These are phyloP conservation scores for Xenops minutus DNA, from an alignment of 2,797 vertebrate genomes.

Conservation along the genomic window DNA sequence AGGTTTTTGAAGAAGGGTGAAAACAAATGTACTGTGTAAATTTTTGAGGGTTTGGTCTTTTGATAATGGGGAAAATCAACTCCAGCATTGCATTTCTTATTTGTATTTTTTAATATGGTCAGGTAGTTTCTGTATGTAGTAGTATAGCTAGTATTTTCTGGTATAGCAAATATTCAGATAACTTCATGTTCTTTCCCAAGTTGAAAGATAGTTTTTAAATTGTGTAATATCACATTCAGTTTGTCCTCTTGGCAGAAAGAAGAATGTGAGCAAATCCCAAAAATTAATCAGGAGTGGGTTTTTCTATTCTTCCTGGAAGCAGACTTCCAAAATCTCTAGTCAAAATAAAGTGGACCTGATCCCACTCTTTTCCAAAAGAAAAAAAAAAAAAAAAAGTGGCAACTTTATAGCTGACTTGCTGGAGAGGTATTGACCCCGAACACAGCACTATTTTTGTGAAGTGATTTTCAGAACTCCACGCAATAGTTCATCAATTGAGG, in stretches of 20 bases:
- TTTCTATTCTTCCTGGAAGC: background rate
- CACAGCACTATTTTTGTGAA: conserved; percentile 23
- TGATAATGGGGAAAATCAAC: background rate
- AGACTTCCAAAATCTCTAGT: background rate
- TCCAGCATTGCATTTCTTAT: background rate
- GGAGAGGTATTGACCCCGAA: background rate
- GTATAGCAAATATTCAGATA: background rate
- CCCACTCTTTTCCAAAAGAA: background rate
- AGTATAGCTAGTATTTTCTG: background rate
- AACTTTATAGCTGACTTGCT: conserved; percentile 6
- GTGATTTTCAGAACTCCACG: conserved; percentile 20
- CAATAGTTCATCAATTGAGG: conserved; percentile 43
- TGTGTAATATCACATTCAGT: background rate
- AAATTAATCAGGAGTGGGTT: background rate
- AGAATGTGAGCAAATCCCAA: background rate
- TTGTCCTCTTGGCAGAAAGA: background rate
- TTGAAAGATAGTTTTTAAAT: background rate
- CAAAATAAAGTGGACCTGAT: background rate
- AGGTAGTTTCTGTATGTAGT: background rate
- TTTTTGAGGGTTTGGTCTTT: background rate
- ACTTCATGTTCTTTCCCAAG: background rate
- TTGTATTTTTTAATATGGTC: background rate
- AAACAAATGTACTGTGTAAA: background rate
- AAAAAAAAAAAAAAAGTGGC: background rate
- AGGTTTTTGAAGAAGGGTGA: background rate